Evolutionary conservation across 2,888 invertebrate species (phyloP).

Genomic region (Melanostoma mellinum): DNA sequence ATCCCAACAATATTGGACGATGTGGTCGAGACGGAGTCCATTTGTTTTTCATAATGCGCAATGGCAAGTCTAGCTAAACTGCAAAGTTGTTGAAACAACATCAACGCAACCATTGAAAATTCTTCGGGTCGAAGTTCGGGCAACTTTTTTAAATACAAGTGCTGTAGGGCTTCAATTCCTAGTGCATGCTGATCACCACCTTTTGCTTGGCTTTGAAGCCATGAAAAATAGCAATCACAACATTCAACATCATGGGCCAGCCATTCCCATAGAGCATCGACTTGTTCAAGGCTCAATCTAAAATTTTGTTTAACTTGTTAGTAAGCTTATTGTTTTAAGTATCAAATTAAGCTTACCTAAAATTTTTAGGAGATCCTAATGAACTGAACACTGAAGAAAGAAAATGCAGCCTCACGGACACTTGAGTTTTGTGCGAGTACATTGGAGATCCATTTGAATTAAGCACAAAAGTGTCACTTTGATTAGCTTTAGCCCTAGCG

Average conservation of each 20-base stretch:
- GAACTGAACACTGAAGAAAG: slow-evolving; percentile 95
- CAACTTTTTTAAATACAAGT: slow-evolving; percentile 93
- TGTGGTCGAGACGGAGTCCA: slow-evolving; percentile 77
- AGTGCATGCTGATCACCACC: slow-evolving; percentile 96
- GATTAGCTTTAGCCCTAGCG: slow-evolving; percentile 82
- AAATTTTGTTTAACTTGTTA: slow-evolving; percentile 41
- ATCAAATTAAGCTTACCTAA: slow-evolving; percentile 84
- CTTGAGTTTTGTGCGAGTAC: slow-evolving; percentile 91
- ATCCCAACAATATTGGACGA: slow-evolving; percentile 89
- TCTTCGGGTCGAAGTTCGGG: slow-evolving; percentile 93
- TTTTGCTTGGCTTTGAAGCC: slow-evolving; percentile 95
- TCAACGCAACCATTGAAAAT: slow-evolving; percentile 95
- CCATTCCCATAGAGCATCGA: slow-evolving; percentile 95
- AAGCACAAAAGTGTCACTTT: slow-evolving; percentile 74
- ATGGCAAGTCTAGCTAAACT: slow-evolving; percentile 92
- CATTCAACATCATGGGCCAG: slow-evolving; percentile 92
- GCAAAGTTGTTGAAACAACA: slow-evolving; percentile 95
- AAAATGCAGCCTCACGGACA: slow-evolving; percentile 95
- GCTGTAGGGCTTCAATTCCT: slow-evolving; percentile 92
- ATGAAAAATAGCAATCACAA: slow-evolving; percentile 95
- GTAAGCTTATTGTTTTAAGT: background rate
- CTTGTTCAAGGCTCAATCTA: slow-evolving; percentile 92
- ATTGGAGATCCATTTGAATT: slow-evolving; percentile 81
- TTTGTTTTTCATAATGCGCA: slow-evolving; percentile 85
- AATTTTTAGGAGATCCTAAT: slow-evolving; percentile 93